A percentile compares a stretch with the other conserved stretches of the same genome.
Conservation (phyloP, 2,888 invertebrate species). For the Tineola bisselliella region DNA sequence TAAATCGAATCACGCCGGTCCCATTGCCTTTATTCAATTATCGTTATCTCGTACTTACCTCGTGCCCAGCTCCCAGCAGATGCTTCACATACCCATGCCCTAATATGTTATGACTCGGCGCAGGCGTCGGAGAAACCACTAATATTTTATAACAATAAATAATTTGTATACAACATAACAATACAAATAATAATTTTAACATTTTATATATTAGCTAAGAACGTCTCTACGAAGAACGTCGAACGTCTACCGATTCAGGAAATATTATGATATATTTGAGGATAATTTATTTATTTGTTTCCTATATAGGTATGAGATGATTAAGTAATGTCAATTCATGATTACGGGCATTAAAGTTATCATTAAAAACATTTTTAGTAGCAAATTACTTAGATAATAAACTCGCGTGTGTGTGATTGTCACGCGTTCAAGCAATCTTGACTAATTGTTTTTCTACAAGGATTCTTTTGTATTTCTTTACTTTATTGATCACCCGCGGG, state of each 20-base stretch:
- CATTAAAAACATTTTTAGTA: not conserved
- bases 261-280: not conserved
- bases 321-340: not conserved
- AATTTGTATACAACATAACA: not conserved
- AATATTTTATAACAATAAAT: conserved; percentile 22
- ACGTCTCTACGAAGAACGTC: not conserved
- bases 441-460: too few relatives aligned
- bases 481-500: too few relatives aligned
- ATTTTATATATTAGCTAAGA: too few relatives aligned
- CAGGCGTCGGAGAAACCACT: conserved; percentile 26
- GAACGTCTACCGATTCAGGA: not conserved
- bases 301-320: not conserved
- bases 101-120: conserved; percentile 29
- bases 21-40: too few relatives aligned
- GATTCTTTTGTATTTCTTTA: too few relatives aligned
- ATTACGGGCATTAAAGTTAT: not conserved
- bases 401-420: not conserved
- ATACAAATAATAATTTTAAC: not conserved
- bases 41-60: conserved; percentile 22
- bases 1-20: too few relatives aligned
- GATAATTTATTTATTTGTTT: not conserved
- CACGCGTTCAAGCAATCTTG: too few relatives aligned
- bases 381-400: not conserved
- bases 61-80: conserved; percentile 30
- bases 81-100: conserved; percentile 26